Percentiles rank a stretch among this genome's conserved stretches.
These are phyloP conservation scores for Remorina albescens DNA, from an alignment of 2,797 vertebrate genomes.

Conservation along the genomic window DNA sequence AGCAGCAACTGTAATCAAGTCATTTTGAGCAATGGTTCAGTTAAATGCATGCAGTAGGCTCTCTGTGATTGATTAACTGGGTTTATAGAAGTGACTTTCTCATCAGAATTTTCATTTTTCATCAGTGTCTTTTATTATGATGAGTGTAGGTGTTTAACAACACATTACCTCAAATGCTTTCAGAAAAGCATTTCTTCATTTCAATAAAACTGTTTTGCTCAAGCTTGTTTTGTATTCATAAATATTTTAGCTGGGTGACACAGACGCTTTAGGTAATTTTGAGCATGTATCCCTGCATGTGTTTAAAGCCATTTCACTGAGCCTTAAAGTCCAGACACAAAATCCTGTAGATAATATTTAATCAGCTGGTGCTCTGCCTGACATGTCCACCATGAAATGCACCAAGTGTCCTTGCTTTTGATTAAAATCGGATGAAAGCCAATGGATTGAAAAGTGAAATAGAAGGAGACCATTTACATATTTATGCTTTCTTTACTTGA, in stretches of 20 bases:
- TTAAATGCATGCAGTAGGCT: slow-evolving; percentile 47
- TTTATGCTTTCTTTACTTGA: slow-evolving; percentile 41
- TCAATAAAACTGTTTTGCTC: slow-evolving; percentile 53
- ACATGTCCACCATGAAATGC: slow-evolving; percentile 43
- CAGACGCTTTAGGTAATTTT: slow-evolving; percentile 41
- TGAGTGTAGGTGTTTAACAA: slow-evolving; percentile 63
- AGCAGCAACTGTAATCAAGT: slow-evolving; percentile 67
- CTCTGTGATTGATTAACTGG: slow-evolving; percentile 74
- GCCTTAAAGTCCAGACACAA: slow-evolving; percentile 45
- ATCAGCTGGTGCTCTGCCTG: slow-evolving; percentile 42
- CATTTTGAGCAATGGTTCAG: slow-evolving; percentile 55
- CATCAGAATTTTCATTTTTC: slow-evolving; percentile 73
- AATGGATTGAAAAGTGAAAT: slow-evolving; percentile 30
- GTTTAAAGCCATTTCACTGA: slow-evolving; percentile 48
- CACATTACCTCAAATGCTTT: slow-evolving; percentile 54
- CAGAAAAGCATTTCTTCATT: slow-evolving; percentile 60
- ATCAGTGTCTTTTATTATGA: slow-evolving; percentile 66
- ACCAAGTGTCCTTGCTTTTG: slow-evolving; percentile 24
- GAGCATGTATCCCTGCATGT: slow-evolving; percentile 65
- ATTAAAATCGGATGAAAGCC: slow-evolving; percentile 41
- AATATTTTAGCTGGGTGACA: slow-evolving; percentile 43
- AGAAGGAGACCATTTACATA: slow-evolving; percentile 47
- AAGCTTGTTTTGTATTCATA: slow-evolving; percentile 59
- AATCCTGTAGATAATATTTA: slow-evolving; percentile 67
- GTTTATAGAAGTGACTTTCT: slow-evolving; percentile 68